Conservation (phyloP, 2,797 vertebrate genomes). For the Pangasius larnaudii region DNA sequence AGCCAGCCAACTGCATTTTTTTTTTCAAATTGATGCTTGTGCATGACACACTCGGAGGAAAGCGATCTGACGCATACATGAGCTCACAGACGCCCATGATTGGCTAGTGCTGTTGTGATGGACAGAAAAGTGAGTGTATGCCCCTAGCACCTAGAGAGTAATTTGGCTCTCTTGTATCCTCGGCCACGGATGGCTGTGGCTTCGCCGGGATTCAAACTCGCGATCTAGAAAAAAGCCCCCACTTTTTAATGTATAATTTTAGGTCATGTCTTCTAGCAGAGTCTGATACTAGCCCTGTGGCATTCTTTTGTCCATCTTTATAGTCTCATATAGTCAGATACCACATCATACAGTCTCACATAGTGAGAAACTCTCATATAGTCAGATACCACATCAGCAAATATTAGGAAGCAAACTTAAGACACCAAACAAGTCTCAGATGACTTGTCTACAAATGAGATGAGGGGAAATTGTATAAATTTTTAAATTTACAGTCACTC, state of each 20-base stretch:
- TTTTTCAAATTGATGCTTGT: too few species aligned
- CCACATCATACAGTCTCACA: background rate
- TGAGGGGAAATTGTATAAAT: background rate
- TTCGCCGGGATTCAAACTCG: background rate
- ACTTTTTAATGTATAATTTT: background rate
- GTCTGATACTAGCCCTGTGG: background rate
- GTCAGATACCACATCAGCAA: background rate
- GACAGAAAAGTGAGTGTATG: background rate
- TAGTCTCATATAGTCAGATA: background rate
- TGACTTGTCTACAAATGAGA: background rate
- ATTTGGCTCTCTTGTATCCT: background rate
- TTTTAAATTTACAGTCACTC: background rate
- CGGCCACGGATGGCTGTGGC: background rate
- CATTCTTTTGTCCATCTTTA: background rate
- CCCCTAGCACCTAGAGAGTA: background rate
- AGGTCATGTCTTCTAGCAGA: background rate
- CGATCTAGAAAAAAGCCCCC: background rate
- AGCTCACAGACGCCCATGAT: background rate
- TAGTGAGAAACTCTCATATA: background rate
- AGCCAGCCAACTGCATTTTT: too few species aligned
- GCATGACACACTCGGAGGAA: too few species aligned
- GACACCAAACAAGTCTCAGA: background rate
- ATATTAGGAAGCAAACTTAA: background rate
- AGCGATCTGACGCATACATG: background rate
- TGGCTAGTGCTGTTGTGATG: background rate